Conservation (phyloP, 2,113 vertebrate species). For the Scortum barcoo region DNA sequence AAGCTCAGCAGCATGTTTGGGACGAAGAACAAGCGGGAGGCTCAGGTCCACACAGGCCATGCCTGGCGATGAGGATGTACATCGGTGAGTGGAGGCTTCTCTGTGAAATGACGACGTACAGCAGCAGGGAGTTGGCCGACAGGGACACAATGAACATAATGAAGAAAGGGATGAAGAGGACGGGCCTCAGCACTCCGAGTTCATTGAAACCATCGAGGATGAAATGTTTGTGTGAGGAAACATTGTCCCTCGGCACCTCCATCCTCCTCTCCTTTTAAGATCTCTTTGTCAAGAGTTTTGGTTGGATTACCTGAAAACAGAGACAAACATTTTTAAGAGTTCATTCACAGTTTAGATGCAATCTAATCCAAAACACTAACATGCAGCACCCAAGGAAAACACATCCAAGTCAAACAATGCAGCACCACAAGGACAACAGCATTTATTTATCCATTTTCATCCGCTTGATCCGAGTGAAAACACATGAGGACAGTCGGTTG, state of each 20-base stretch:
- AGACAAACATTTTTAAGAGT: not conserved
- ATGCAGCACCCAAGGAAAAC: too few species aligned
- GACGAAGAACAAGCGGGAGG: slow-evolving; percentile 31
- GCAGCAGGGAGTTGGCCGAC: slow-evolving; percentile 41
- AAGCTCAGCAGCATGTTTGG: slow-evolving; percentile 59
- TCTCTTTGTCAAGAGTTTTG: rapidly evolving
- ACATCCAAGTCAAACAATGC: too few species aligned
- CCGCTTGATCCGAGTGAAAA: too few species aligned
- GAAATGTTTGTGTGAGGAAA: slow-evolving; percentile 33
- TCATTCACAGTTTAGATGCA: not conserved
- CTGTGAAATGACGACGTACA: slow-evolving; percentile 32
- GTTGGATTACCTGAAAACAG: slow-evolving; percentile 18
- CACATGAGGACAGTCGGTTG: too few species aligned
- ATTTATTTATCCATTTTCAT: too few species aligned
- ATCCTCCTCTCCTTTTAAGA: not conserved
- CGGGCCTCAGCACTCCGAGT: slow-evolving; percentile 16
- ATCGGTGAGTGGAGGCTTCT: slow-evolving; percentile 55
- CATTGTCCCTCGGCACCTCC: slow-evolving; percentile 12
- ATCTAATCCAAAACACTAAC: too few species aligned
- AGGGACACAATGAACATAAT: slow-evolving; percentile 19
- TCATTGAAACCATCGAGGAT: slow-evolving; percentile 25
- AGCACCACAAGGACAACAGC: too few species aligned
- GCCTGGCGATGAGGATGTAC: slow-evolving; percentile 56
- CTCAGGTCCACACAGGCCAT: slow-evolving; percentile 42
- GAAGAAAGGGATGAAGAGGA: slow-evolving; percentile 51